Base-by-base conservation (phyloP, 2,797 vertebrate genomes). In the Phaenicophaeus curvirostris region DNA sequence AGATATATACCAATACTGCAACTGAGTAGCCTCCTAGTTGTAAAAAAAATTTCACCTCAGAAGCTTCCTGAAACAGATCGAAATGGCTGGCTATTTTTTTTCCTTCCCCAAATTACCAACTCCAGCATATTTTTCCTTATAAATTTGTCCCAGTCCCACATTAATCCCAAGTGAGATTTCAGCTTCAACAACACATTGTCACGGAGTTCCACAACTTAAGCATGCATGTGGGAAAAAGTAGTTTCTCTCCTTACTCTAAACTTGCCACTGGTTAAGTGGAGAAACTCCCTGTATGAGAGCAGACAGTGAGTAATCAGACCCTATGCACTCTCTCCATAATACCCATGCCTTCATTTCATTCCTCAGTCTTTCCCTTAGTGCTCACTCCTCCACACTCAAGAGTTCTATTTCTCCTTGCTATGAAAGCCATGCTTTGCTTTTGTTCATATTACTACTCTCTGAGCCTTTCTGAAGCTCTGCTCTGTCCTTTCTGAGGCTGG, bases 161-260 rank as follows among this genome's bases (percentile, higher is more conserved):
- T 27, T 55, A 85, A 68, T 8, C 12, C 18, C 51, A 65, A 39
- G 13, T 37, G 87, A 81, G 19, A 27, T 57, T 73, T 66, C 50
- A 59, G 21, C 55, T 81, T 77, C 50, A 65, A 51, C 18, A 23
- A 31, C 8, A n/a, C 3, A 66, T 0, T 0, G 33, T 13, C 54
- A 75, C 17, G 18, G 31, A 74, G 37, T 31, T 74, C 33, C 51
- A 28, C 15, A 74, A 90, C 13, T 37, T 59, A 61, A 63, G 65
- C 0, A 1, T 4, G 7, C 27, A 46, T 2, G 2, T 13, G 17
- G 27, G 15, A 71, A 71, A 79, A 67, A 57, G 0, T 46, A 31
- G 33, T 41, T 71, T 58, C 73, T 55, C 44, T 61, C 27, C 62
- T 61, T 85, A 50, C 63, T 62, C 48, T 37, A 13, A 71, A 42